phyloP scores from a whole-genome alignment of 1,140 invertebrate species.

The Globodera rostochiensis region DNA sequence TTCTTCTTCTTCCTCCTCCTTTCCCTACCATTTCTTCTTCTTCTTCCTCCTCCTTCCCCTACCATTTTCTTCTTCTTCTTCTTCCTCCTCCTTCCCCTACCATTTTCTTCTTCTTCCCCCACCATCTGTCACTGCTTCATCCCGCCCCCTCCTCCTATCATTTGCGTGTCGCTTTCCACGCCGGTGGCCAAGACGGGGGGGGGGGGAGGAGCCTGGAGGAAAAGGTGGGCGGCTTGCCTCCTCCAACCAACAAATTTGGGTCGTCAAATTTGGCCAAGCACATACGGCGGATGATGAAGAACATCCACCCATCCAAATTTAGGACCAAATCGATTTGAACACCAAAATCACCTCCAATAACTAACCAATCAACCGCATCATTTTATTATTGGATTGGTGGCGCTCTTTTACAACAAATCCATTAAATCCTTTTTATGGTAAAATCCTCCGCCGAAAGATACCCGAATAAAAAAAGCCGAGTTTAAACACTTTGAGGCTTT shows the following conservation, averaged over 20 bases:
- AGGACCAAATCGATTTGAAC: neutral
- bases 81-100: neutral
- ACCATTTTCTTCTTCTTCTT: neutral
- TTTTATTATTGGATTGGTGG: neutral
- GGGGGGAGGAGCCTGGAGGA: neutral
- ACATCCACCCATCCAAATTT: neutral
- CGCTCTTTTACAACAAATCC: too few relatives aligned
- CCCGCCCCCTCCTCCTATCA: neutral
- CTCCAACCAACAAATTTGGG: neutral
- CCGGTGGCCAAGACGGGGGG: neutral
- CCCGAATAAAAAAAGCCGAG: too few relatives aligned
- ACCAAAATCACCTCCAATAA: neutral
- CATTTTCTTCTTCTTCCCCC: neutral
- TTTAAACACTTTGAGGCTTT: neutral
- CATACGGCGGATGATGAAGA: neutral
- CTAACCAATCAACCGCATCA: neutral
- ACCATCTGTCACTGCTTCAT: conserved; percentile 3
- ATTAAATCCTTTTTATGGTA: too few relatives aligned
- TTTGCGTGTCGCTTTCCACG: neutral
- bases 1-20: neutral
- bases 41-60: neutral
- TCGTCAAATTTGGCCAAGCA: neutral
- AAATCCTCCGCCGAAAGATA: too few relatives aligned
- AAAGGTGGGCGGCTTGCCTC: neutral
- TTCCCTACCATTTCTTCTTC: neutral